Evolutionary conservation across 2,888 invertebrate genomes (phyloP).

Genomic region (Hemithea aestivaria): DNA sequence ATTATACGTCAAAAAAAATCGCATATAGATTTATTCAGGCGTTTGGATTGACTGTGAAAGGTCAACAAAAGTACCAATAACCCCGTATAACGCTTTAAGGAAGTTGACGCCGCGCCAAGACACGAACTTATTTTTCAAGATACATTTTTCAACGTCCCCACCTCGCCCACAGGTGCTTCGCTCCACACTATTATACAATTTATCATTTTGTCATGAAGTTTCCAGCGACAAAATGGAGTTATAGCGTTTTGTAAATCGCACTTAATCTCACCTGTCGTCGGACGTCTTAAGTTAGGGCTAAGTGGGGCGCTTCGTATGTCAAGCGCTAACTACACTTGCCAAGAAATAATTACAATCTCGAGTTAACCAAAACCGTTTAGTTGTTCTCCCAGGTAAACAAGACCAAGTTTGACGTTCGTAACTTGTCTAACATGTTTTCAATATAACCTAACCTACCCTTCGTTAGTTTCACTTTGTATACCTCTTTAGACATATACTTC

Average conservation of each 20-base stretch:
- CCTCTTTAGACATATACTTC: too few relatives aligned
- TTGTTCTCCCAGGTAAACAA: conserved; percentile 25
- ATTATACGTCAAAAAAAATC: too few relatives aligned
- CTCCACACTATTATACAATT: conserved; percentile 20
- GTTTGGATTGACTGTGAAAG: too few relatives aligned
- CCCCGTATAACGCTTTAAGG: conserved; percentile 4
- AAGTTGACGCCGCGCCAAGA: conserved; percentile 18
- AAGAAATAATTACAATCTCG: conserved; percentile 46
- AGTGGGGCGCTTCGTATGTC: conserved; percentile 43
- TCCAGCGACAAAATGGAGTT: conserved; percentile 25
- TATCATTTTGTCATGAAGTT: conserved; percentile 27
- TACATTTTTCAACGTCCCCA: conserved; percentile 28
- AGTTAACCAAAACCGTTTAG: conserved; percentile 43
- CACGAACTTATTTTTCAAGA: conserved; percentile 13
- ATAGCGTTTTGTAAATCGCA: conserved; percentile 38
- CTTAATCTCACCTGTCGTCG: conserved; percentile 48
- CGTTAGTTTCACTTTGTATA: too few relatives aligned
- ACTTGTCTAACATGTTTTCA: conserved; percentile 14
- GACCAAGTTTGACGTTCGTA: conserved; percentile 25
- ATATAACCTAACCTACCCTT: conserved; percentile 9
- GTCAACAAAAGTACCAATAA: too few relatives aligned
- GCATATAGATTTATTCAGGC: too few relatives aligned
- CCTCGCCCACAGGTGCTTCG: conserved; percentile 19
- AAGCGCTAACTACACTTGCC: conserved; percentile 40
- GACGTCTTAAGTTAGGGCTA: conserved; percentile 34